Evolutionary conservation across 37 sponge, comb jelly and placozoan genomes (phyloP), one percentile per base, ranked within the genome.

Genomic region (Amphimedon queenslandica): DNA sequence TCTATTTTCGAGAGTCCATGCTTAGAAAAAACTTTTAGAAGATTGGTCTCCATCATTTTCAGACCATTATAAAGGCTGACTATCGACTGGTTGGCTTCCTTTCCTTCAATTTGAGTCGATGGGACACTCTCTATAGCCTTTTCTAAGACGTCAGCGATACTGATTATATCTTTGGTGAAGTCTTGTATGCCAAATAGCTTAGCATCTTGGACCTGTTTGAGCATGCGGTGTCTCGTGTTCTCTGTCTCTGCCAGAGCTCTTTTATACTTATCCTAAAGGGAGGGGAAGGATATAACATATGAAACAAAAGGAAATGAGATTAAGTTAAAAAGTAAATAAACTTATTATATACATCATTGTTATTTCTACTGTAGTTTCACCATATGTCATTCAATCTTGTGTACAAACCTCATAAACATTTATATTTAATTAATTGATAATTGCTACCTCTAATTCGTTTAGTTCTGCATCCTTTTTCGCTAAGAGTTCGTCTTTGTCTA

Each of bases 231-330:
- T 5, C 96, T 75, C 30, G 89, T 76, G 73, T 98, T 98, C 40
- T 98, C 99, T 3, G 70, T 87, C 37, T 98, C 99, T 38, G 99
- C 99, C 56, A 98, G 57, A 28, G 90, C 77, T 24, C 96, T 66
- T 41, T 83, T 53, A 56, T 92, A 98, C 77, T 95, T 95, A 38
- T 98, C 84, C 88, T 96, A 55, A 57, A 78, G n/a, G n/a, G n/a
- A 43, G 11, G 30, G 3, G 10, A 64, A 4, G 37, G 30, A 58
- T 34, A 74, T 11, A 18, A 24, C 5, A n/a, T 67, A 24, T 16
- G 38, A 28, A 39, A 18, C 21, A 67, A 25, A 28, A 67, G 69
- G 34, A n/a, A 35, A 23, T 10, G 36, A 67, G 69, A 67, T 5
- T 11, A 67, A 11, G n/a, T n/a, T n/a, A n/a, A n/a, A n/a, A n/a